Conservation (phyloP, 30 jellyfish, hydroid and myxozoan genomes). For the Sanderia malayensis region DNA sequence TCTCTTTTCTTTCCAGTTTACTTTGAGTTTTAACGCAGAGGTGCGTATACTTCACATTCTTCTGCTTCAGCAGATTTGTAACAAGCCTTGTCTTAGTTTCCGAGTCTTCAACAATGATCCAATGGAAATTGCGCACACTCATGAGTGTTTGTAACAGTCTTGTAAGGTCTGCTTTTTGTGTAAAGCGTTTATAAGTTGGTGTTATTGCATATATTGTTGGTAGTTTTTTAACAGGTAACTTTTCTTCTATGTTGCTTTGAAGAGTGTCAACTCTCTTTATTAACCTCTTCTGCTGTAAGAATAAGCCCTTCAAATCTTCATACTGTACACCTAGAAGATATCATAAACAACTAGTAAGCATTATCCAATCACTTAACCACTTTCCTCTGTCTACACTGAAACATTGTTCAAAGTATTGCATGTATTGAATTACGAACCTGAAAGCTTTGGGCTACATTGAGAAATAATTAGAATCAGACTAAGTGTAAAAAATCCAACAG, state of each 20-base stretch:
- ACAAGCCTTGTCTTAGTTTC: slow-evolving; percentile 31
- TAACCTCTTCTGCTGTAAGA: neutral
- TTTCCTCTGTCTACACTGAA: neutral
- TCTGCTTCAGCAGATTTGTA: slow-evolving; percentile 14
- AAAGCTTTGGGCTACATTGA: neutral
- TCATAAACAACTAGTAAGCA: neutral
- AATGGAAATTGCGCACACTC: slow-evolving; percentile 62
- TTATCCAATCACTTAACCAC: neutral
- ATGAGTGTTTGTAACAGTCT: slow-evolving; percentile 67
- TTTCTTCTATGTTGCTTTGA: neutral
- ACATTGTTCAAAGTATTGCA: neutral
- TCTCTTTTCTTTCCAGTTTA: slow-evolving; percentile 14
- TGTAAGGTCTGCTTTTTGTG: slow-evolving; percentile 80
- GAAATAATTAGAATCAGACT: neutral
- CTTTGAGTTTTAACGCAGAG: slow-evolving; percentile 45
- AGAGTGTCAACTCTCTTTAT: neutral
- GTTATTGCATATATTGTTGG: slow-evolving; percentile 69
- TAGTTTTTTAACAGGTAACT: neutral
- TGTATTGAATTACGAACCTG: neutral
- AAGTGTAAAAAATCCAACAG: neutral
- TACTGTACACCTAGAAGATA: neutral
- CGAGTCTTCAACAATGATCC: slow-evolving; percentile 86
- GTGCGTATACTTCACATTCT: slow-evolving; percentile 42
- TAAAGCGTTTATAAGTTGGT: slow-evolving; percentile 72
- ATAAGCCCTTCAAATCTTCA: neutral